Conservation (phyloP, 2,113 vertebrate species). For the Trinectes maculatus region DNA sequence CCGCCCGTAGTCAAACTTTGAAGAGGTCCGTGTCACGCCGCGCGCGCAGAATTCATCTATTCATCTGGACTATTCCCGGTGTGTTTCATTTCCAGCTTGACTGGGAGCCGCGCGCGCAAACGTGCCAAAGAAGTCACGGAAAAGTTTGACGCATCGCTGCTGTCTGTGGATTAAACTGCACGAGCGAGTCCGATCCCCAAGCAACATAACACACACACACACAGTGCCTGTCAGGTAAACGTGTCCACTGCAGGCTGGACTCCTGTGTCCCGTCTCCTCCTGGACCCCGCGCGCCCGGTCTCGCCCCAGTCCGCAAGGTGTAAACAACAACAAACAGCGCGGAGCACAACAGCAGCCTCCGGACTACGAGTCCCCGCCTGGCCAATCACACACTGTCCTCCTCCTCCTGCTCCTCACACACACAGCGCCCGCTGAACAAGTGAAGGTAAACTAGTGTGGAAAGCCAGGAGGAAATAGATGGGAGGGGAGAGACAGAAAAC, state of each 20-base stretch:
- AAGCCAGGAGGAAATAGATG: conserved; percentile 62
- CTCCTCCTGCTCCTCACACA: conserved; percentile 68
- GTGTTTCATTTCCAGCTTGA: conserved; percentile 40
- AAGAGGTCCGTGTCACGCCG: conserved; percentile 35
- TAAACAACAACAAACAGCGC: conserved; percentile 79
- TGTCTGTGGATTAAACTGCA: not conserved
- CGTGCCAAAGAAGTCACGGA: conserved; percentile 57
- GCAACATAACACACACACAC: conserved; percentile 36
- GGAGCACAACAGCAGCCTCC: conserved; percentile 70
- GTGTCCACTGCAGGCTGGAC: conserved; percentile 22
- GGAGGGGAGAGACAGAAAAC: conserved; percentile 72
- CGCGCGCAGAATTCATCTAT: conserved; percentile 20
- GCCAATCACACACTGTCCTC: conserved; percentile 79
- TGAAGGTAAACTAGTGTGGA: conserved; percentile 67
- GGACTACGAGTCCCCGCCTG: conserved; percentile 72
- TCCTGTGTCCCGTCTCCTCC: conserved; percentile 38
- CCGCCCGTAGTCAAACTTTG: conserved; percentile 56
- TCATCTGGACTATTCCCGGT: conserved; percentile 15
- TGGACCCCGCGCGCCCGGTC: conserved; percentile 32
- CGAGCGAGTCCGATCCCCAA: conserved; percentile 3
- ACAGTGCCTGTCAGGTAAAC: conserved; percentile 6
- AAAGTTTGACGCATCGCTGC: conserved; percentile 74
- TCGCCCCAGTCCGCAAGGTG: conserved; percentile 69
- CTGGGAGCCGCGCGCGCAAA: conserved; percentile 20
- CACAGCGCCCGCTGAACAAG: conserved; percentile 68